phyloP scores from a whole-genome alignment of 2,113 vertebrate genomes.

The Dicentrarchus labrax region DNA sequence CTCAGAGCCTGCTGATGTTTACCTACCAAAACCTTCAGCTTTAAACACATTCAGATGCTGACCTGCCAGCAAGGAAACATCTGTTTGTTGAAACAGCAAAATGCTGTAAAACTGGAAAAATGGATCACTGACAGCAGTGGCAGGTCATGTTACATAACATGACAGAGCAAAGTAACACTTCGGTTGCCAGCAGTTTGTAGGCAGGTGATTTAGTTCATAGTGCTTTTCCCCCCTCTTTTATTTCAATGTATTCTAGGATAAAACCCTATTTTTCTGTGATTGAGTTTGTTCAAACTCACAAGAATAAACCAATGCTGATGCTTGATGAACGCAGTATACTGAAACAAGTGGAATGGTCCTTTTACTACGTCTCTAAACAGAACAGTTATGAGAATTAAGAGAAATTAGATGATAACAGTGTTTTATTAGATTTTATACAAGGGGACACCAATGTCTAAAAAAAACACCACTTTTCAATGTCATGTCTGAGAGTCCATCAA shows the following conservation, averaged over 20 bases:
- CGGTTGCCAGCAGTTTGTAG: too few species aligned
- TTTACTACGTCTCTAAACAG: not conserved
- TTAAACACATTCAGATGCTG: not conserved
- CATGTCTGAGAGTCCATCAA: conserved; percentile 11
- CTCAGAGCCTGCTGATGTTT: too few species aligned
- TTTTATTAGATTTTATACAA: conserved; percentile 74
- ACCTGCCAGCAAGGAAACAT: not conserved
- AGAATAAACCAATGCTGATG: not conserved
- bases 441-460: conserved; percentile 42
- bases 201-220: too few species aligned
- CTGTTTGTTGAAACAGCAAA: not conserved
- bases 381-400: conserved; percentile 28
- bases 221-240: not conserved
- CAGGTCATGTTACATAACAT: too few species aligned
- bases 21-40: not conserved
- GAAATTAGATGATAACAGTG: conserved; percentile 28
- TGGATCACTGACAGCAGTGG: too few species aligned
- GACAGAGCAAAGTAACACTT: too few species aligned
- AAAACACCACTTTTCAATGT: conserved; percentile 38
- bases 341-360: too few species aligned
- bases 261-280: not conserved
- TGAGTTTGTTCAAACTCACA: not conserved
- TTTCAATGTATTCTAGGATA: too few species aligned
- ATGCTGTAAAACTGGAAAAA: not conserved
- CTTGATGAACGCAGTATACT: not conserved